Conservation (phyloP, 2,113 vertebrate species). For the Lucifuga dentata region DNA sequence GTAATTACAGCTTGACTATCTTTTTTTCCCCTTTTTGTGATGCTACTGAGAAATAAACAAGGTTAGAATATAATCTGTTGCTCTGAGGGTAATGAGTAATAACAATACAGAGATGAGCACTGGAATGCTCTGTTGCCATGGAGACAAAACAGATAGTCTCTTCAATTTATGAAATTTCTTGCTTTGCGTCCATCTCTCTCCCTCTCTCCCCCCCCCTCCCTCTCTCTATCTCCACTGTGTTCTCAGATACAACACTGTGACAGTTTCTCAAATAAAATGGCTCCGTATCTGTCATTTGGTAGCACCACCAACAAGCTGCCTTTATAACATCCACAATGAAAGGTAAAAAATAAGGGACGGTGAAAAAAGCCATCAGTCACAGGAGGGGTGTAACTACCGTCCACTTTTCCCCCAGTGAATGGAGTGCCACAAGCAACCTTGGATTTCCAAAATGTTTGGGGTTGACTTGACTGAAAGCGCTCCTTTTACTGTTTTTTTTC, state of each 20-base stretch:
- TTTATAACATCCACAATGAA: constrained; percentile 53
- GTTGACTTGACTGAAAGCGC: constrained; percentile 62
- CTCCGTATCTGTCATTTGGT: constrained; percentile 42
- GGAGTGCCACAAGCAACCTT: constrained; percentile 39
- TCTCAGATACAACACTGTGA: constrained; percentile 49
- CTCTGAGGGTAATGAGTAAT: constrained; percentile 72
- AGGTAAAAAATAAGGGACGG: constrained; percentile 52
- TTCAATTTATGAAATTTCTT: constrained; percentile 57
- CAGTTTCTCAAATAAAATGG: constrained; percentile 72
- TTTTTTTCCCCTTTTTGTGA: constrained; percentile 15
- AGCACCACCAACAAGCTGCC: constrained; percentile 50
- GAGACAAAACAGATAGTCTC: constrained; percentile 63
- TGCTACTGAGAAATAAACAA: constrained; percentile 63
- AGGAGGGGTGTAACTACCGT: constrained; percentile 56
- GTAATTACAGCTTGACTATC: constrained; percentile 55
- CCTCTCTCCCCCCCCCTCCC: not conserved
- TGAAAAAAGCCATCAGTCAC: constrained; percentile 30
- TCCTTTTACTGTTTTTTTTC: constrained; percentile 45
- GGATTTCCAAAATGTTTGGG: constrained; percentile 60
- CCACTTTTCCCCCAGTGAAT: constrained; percentile 57
- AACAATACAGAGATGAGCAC: constrained; percentile 69
- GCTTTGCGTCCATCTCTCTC: constrained; percentile 11
- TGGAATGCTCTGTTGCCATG: constrained; percentile 72
- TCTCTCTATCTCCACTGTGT: constrained; percentile 39
- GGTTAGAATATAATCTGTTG: constrained; percentile 66